Percentiles rank a stretch among this genome's conserved stretches.
Evolutionary conservation across 2,113 vertebrate genomes (phyloP).

Genomic region (Poecilia latipinna): DNA sequence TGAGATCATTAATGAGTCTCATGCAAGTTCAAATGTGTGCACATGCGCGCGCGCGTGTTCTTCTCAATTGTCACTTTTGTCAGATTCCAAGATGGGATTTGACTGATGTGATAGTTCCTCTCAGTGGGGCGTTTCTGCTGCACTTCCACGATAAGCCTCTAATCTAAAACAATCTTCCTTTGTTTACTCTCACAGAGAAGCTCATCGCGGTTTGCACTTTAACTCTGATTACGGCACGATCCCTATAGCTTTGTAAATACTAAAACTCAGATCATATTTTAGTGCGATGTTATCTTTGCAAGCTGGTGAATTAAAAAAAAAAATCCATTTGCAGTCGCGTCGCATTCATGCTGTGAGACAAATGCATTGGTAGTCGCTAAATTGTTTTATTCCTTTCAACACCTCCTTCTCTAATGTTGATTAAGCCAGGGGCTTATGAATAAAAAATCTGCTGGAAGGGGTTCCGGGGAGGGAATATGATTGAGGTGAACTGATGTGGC

Average conservation of each 20-base stretch:
- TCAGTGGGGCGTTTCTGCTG: conserved; percentile 36
- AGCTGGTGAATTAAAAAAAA: conserved; percentile 41
- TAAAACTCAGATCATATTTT: conserved; percentile 14
- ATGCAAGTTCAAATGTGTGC: conserved; percentile 14
- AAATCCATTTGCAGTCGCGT: conserved; percentile 35
- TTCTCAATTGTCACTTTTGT: conserved; percentile 23
- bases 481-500: conserved; percentile 62
- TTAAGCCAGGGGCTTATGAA: conserved; percentile 67
- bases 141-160: conserved; percentile 43
- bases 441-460: conserved; percentile 59
- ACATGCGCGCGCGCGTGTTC: not conserved
- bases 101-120: conserved; percentile 37
- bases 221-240: conserved; percentile 48
- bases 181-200: conserved; percentile 51
- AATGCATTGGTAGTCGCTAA: conserved; percentile 61
- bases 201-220: conserved; percentile 40
- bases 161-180: conserved; percentile 19
- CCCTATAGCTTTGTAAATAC: conserved; percentile 39
- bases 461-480: conserved; percentile 37
- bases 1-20: conserved; percentile 37
- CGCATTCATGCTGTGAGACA: conserved; percentile 56
- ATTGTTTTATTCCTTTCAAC: conserved; percentile 62
- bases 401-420: conserved; percentile 66
- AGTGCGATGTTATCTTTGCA: conserved; percentile 34
- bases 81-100: conserved; percentile 38